These are phyloP conservation scores for Mimas tiliae DNA, from an alignment of 2,888 invertebrate species.

Conservation along the genomic window DNA sequence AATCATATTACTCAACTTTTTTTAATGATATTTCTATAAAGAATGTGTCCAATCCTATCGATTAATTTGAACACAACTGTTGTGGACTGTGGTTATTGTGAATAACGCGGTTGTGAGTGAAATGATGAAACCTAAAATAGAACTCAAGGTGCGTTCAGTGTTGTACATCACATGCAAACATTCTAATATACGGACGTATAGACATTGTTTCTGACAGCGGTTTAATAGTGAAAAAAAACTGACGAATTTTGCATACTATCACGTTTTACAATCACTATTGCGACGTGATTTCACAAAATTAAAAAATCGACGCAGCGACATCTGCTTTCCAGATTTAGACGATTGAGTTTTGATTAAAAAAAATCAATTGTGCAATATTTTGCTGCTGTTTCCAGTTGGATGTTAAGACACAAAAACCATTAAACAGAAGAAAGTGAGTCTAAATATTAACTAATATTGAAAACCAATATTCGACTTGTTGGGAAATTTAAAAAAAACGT, in stretches of 20 bases:
- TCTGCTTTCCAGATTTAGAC: not conserved
- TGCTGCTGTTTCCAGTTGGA: not conserved
- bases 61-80: constrained; percentile 8
- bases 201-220: constrained; percentile 57
- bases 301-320: not conserved
- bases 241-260: not conserved
- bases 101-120: constrained; percentile 30
- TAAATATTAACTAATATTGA: not conserved
- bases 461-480: too few relatives aligned
- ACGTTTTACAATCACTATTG: too few relatives aligned
- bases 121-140: constrained; percentile 50
- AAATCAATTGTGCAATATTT: not conserved
- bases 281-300: too few relatives aligned
- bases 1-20: not conserved
- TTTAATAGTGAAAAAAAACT: not conserved
- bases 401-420: not conserved
- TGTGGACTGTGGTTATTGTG: constrained; percentile 26
- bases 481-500: too few relatives aligned
- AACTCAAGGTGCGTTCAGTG: constrained; percentile 43
- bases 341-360: not conserved
- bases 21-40: not conserved
- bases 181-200: constrained; percentile 58
- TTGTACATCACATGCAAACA: constrained; percentile 48
- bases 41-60: not conserved
- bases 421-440: not conserved